A percentile compares a stretch with the other conserved stretches of the same genome.
These are phyloP conservation scores for Bucorvus abyssinicus DNA, from an alignment of 2,797 vertebrate species.

Conservation along the genomic window DNA sequence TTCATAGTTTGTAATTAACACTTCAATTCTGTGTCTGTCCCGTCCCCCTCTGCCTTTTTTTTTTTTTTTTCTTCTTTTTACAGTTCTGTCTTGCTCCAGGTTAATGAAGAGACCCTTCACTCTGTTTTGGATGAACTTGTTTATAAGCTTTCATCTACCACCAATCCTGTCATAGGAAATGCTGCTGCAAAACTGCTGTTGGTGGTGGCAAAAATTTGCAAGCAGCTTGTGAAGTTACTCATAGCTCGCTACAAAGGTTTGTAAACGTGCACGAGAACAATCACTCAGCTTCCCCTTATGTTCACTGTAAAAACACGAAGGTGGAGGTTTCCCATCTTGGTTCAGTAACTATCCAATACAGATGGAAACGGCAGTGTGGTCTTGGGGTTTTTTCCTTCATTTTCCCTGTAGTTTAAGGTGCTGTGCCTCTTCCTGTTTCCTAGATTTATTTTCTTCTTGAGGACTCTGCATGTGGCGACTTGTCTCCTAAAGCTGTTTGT, in stretches of 20 bases:
- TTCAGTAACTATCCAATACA: not conserved
- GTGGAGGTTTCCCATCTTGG: not conserved
- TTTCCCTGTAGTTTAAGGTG: not conserved
- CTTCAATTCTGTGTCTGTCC: not conserved
- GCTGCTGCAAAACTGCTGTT: conserved; percentile 82
- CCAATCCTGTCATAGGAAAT: conserved; percentile 81
- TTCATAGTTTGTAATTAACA: not conserved
- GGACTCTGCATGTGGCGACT: not conserved
- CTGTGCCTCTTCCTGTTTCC: not conserved
- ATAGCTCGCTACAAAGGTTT: conserved; percentile 86
- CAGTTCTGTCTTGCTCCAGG: conserved; percentile 77
- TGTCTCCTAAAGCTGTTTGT: not conserved
- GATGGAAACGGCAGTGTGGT: not conserved
- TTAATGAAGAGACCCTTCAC: conserved; percentile 75
- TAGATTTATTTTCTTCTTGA: not conserved
- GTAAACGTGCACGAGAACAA: not conserved
- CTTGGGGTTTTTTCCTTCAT: not conserved
- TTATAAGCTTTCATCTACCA: conserved; percentile 86
- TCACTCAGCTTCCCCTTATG: not conserved
- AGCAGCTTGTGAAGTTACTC: conserved; percentile 73
- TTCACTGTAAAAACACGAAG: not conserved
- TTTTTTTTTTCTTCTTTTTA: not conserved
- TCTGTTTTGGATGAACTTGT: conserved; percentile 87
- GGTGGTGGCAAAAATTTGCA: conserved; percentile 76
- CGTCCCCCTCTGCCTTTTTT: fast-evolving